phyloP scores from a whole-genome alignment of 2,797 vertebrate genomes.

The Oophaga sylvatica region DNA sequence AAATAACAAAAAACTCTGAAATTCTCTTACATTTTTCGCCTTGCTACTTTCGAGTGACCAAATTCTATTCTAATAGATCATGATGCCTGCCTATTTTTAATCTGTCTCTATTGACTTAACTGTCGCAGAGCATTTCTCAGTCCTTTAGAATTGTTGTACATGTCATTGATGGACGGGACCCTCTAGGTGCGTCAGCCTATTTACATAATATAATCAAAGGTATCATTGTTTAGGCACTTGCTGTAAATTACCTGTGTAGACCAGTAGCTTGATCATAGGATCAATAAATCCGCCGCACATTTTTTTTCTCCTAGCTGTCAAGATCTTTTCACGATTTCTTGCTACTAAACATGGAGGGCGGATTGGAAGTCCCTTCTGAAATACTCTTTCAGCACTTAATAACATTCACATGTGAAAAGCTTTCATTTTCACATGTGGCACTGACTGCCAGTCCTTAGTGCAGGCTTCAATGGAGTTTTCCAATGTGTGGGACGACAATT shows the following conservation, averaged over 20 bases:
- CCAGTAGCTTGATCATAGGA: background rate
- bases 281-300: background rate
- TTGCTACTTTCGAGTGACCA: no score
- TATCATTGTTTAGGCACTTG: background rate
- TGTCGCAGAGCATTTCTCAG: background rate
- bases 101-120: background rate
- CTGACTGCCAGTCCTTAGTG: background rate
- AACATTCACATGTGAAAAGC: background rate
- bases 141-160: background rate
- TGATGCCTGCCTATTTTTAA: background rate
- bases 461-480: background rate
- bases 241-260: background rate
- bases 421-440: background rate
- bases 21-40: no score
- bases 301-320: background rate
- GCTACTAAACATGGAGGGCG: background rate
- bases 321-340: background rate
- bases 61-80: background rate
- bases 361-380: background rate
- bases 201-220: background rate
- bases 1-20: no score
- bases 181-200: background rate
- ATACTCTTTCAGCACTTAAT: background rate
- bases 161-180: background rate
- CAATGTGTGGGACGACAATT: background rate